These are phyloP conservation scores for Drosophila hydei DNA, from an alignment of 1,140 invertebrate genomes.

Conservation along the genomic window DNA sequence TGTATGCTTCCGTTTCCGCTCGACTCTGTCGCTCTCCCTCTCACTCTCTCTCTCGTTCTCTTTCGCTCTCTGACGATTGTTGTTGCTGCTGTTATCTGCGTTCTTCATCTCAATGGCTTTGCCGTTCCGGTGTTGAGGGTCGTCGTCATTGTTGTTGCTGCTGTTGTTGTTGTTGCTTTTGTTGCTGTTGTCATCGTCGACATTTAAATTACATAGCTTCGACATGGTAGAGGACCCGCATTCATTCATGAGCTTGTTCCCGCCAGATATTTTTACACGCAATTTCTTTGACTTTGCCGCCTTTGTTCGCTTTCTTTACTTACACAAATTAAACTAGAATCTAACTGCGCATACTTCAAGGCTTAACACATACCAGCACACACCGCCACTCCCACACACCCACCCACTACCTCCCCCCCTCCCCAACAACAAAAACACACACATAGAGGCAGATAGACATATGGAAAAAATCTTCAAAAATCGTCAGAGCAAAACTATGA, in stretches of 20 bases:
- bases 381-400: background rate
- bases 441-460: too few species aligned
- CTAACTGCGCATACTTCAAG: conserved; percentile 38
- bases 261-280: conserved; percentile 43
- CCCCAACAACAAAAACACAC: too few species aligned
- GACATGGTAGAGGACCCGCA: conserved; percentile 26
- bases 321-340: conserved; percentile 65
- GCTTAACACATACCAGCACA: background rate
- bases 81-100: background rate
- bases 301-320: conserved; percentile 38
- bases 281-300: conserved; percentile 37
- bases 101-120: background rate
- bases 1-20: conserved; percentile 71
- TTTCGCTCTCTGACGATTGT: background rate
- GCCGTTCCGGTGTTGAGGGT: background rate
- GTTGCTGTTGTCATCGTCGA: background rate
- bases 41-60: background rate
- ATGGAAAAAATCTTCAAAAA: background rate
- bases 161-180: background rate
- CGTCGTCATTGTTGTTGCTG: background rate
- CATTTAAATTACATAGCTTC: conserved; percentile 63
- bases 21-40: conserved; percentile 29
- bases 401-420: background rate
- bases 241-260: conserved; percentile 38
- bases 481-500: conserved; percentile 58